A percentile compares a stretch with the other conserved stretches of the same genome.
These are phyloP conservation scores for Zaprionus ghesquierei DNA, from an alignment of 1,140 invertebrate genomes.

Conservation along the genomic window DNA sequence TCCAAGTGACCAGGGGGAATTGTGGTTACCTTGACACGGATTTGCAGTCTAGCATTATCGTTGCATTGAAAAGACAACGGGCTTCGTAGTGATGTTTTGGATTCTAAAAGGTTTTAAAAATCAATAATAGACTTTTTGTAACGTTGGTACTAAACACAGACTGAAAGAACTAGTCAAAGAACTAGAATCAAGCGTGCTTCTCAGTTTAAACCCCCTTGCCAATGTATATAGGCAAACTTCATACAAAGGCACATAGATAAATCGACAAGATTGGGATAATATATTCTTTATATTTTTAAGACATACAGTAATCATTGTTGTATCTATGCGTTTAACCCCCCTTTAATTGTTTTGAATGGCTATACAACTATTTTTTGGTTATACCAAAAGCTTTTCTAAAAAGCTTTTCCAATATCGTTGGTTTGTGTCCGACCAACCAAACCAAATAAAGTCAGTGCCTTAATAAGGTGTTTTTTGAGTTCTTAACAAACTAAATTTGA, in stretches of 20 bases:
- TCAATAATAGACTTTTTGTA: constrained; percentile 48
- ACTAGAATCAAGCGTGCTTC: not conserved
- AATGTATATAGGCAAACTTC: too few species aligned
- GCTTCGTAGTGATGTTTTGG: constrained; percentile 20
- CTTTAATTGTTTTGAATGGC: too few species aligned
- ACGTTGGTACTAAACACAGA: not conserved
- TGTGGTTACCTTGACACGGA: constrained; percentile 13
- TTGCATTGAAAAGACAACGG: constrained; percentile 31
- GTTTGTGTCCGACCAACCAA: constrained; percentile 1
- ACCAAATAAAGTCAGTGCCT: not conserved
- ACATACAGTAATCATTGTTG: too few species aligned
- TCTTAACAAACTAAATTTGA: not conserved
- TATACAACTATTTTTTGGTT: too few species aligned
- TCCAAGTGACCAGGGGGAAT: not conserved
- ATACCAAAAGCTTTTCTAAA: constrained; percentile 1
- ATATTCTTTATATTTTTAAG: too few species aligned
- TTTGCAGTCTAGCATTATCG: constrained; percentile 36
- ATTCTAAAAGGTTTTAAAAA: constrained; percentile 51
- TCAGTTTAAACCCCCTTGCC: not conserved
- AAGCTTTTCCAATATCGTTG: constrained; percentile 24
- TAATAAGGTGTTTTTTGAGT: not conserved
- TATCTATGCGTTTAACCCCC: too few species aligned
- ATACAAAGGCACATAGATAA: too few species aligned
- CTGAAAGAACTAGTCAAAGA: not conserved
- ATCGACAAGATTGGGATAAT: too few species aligned